These are phyloP conservation scores for Flexamia atlantica DNA, from an alignment of 2,888 invertebrate genomes.

Conservation along the genomic window DNA sequence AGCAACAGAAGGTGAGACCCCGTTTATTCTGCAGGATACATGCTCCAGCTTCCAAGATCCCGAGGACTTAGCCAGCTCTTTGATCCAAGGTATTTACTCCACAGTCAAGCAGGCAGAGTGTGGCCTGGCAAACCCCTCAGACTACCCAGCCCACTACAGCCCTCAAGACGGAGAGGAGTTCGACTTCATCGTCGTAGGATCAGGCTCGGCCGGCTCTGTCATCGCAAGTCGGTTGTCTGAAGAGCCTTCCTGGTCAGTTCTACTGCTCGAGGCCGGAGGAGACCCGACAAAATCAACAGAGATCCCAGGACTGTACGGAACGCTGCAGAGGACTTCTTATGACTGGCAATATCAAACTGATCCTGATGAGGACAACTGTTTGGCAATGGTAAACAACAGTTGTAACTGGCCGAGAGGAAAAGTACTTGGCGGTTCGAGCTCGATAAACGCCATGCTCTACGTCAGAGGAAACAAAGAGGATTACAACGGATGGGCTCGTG, in stretches of 20 bases:
- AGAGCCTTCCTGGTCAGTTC: slow-evolving; percentile 79
- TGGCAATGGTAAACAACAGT: slow-evolving; percentile 70
- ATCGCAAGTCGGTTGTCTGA: slow-evolving; percentile 85
- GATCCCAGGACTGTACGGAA: slow-evolving; percentile 78
- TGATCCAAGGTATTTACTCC: slow-evolving; percentile 25
- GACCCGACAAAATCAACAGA: slow-evolving; percentile 78
- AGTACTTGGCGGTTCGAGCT: slow-evolving; percentile 72
- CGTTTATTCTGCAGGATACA: background rate
- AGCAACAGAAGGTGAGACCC: background rate
- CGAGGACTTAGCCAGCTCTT: slow-evolving; percentile 20
- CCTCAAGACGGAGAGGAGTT: slow-evolving; percentile 49
- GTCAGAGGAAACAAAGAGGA: slow-evolving; percentile 69
- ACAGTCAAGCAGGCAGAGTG: slow-evolving; percentile 49
- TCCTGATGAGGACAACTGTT: slow-evolving; percentile 80
- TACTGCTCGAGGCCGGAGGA: slow-evolving; percentile 82
- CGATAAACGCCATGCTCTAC: slow-evolving; percentile 70
- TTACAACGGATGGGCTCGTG: slow-evolving; percentile 69
- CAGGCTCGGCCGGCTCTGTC: slow-evolving; percentile 80
- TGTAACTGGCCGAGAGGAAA: slow-evolving; percentile 90
- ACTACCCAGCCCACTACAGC: slow-evolving; percentile 35
- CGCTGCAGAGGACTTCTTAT: slow-evolving; percentile 79
- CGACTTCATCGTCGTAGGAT: slow-evolving; percentile 56
- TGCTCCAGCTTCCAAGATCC: background rate
- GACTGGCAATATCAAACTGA: slow-evolving; percentile 86
- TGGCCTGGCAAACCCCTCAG: slow-evolving; percentile 15